Conservation (phyloP, 1,140 invertebrate genomes). For the Tetramorium alpestre region DNA sequence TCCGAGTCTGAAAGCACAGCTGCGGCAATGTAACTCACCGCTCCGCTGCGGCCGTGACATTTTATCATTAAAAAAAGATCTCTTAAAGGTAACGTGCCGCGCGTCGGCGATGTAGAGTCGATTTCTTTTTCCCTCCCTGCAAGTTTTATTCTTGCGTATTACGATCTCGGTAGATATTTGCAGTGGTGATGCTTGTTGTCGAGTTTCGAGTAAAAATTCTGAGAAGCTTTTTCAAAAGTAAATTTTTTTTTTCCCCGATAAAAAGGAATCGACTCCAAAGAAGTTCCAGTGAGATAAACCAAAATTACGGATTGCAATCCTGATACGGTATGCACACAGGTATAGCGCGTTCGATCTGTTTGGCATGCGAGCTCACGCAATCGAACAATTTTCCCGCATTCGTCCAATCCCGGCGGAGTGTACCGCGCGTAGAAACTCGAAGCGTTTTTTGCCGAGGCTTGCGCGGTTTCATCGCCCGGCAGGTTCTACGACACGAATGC, state of each 20-base stretch:
- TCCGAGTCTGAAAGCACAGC: constrained; percentile 70
- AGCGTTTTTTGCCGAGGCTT: constrained; percentile 12
- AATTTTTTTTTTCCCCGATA: background rate
- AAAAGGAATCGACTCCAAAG: background rate
- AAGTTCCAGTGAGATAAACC: background rate
- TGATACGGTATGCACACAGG: background rate
- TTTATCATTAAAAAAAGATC: constrained; percentile 52
- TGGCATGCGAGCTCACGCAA: constrained; percentile 10
- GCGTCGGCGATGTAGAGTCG: background rate
- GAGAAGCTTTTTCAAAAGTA: background rate
- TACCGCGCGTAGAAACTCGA: background rate
- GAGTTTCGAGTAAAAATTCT: background rate
- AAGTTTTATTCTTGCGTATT: background rate
- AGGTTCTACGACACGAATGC: constrained; percentile 20
- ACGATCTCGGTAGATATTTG: background rate
- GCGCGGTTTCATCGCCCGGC: background rate
- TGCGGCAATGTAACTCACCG: constrained; percentile 57
- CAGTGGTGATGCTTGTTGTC: background rate
- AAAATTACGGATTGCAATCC: constrained; percentile 1
- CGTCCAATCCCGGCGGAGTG: background rate
- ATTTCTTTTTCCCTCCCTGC: background rate
- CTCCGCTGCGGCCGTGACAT: constrained; percentile 60
- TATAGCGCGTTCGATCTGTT: background rate
- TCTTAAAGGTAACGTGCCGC: constrained; percentile 11
- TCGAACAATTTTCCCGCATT: constrained; percentile 14